phyloP scores from a whole-genome alignment of 2,113 vertebrate genomes.

The Zapus hudsonius region DNA sequence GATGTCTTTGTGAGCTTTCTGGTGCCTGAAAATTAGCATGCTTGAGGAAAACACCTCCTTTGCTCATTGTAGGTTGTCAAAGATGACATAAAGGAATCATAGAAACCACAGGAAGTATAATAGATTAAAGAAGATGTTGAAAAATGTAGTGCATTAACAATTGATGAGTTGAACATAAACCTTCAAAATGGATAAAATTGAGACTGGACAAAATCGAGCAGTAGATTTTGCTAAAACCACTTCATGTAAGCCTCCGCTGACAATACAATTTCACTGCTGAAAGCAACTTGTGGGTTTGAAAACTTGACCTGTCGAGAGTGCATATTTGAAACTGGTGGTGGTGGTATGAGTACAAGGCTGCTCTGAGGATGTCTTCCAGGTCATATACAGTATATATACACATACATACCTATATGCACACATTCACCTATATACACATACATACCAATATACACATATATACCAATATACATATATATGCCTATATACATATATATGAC shows the following conservation, averaged over 20 bases:
- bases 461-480: no score
- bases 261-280: neutral
- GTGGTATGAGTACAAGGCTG: no score
- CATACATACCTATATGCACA: no score
- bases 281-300: neutral
- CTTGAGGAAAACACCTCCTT: neutral
- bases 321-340: neutral
- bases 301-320: neutral
- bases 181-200: conserved; percentile 22
- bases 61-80: neutral
- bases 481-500: no score
- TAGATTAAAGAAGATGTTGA: neutral
- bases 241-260: neutral
- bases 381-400: no score
- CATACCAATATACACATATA: no score
- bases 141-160: neutral
- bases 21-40: neutral
- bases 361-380: no score
- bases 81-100: neutral
- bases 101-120: neutral
- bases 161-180: neutral
- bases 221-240: conserved; percentile 21
- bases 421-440: no score
- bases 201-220: neutral
- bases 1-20: neutral